Evolutionary conservation across 2,888 invertebrate genomes (phyloP), one percentile per base, ranked within the genome.

Genomic region (Chrysolina americana): DNA sequence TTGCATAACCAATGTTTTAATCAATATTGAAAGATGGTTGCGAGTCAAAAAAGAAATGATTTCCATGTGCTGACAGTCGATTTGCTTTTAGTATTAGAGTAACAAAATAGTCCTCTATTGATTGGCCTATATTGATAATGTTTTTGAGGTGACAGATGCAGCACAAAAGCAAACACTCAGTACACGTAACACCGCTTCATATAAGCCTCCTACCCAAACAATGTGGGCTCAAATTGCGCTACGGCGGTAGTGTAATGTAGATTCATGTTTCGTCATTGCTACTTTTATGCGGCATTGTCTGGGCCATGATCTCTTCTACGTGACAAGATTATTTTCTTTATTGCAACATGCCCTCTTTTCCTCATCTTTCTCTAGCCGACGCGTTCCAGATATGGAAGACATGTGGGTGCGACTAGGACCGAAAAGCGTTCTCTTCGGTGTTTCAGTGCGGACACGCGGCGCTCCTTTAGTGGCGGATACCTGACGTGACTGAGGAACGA

Each of bases 231-330:
- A 11, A 50, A 68, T 19, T 17, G 50, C 41, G 36, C 21, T 50
- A 11, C 19, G 19, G 44, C n/a, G 65, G 47, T 36, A 9, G 65
- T 62, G 69, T 70, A 70, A 79, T 76, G 75, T 77, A 68, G 74
- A 74, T 75, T 80, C 78, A 68, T 78, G 79, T 80, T 80, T 79
- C 80, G 80, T 79, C 80, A 81, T 81, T 78, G 76, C 79, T 80
- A 80, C 80, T 80, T 79, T 78, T 79, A 80, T 79, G 75, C 80
- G 72, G 79, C 80, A 79, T 80, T 83, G 82, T 83, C 82, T 82
- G 82, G 80, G 73, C 81, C 82, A 81, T 83, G 81, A 83, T 83
- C 81, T 83, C 78, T 74, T 81, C 79, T 83, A 83, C 82, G 82
- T 83, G 82, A 83, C 81, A 74, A 79, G 81, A 82, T 82, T 83